Evolutionary conservation across 2,797 vertebrate species (phyloP).

Genomic region (Sebastes umbrosus): DNA sequence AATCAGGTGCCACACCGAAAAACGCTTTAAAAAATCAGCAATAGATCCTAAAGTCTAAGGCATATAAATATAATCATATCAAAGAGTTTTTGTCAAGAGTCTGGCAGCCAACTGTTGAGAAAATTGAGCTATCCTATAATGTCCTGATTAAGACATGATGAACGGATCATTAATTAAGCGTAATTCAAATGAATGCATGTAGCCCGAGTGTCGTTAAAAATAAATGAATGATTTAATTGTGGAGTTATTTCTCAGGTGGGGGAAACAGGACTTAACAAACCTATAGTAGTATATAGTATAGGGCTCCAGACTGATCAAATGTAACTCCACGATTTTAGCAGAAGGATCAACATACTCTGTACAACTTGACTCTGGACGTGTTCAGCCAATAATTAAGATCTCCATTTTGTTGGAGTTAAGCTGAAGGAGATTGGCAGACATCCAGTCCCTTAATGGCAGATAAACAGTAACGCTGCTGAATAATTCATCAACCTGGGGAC

Average conservation of each 20-base stretch:
- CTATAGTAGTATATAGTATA: background rate
- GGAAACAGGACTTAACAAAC: background rate
- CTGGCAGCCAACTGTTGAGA: background rate
- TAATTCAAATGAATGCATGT: background rate
- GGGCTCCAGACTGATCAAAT: background rate
- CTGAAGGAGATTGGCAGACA: constrained; percentile 32
- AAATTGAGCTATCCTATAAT: background rate
- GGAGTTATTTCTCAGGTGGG: background rate
- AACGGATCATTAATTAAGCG: background rate
- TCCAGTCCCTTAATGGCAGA: constrained; percentile 38
- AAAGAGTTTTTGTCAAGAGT: background rate
- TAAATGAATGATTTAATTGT: background rate
- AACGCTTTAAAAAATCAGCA: background rate
- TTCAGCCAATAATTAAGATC: constrained; percentile 30
- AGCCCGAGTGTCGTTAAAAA: background rate
- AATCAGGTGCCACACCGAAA: background rate
- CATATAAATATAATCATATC: background rate
- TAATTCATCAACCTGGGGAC: constrained; percentile 18
- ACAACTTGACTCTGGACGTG: background rate
- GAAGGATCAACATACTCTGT: background rate
- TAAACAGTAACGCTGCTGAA: constrained; percentile 28
- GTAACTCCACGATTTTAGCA: background rate
- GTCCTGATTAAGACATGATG: background rate
- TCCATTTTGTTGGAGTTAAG: constrained; percentile 18
- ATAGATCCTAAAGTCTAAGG: background rate